Evolutionary conservation across 2,888 invertebrate species (phyloP).

Genomic region (Chalcis sispes): DNA sequence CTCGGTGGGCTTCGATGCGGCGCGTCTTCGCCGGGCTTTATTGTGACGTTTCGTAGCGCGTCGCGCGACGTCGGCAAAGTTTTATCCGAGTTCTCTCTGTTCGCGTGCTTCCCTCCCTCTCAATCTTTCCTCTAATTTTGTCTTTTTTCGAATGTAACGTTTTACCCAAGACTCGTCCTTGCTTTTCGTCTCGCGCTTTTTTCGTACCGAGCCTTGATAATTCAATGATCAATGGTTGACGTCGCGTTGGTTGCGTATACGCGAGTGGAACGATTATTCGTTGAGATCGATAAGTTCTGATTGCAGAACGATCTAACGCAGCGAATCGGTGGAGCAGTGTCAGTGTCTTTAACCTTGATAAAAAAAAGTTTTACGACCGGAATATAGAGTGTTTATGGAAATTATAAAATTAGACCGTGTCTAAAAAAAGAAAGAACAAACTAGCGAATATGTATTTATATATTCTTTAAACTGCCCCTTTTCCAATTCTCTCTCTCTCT

Average conservation of each 20-base stretch:
- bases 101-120: constrained; percentile 11
- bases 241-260: too few relatives aligned
- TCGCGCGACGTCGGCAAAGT: constrained; percentile 37
- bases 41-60: constrained; percentile 51
- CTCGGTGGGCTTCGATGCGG: constrained; percentile 7
- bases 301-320: too few relatives aligned
- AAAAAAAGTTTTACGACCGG: too few relatives aligned
- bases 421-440: constrained; percentile 24
- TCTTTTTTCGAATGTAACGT: background rate
- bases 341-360: too few relatives aligned
- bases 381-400: background rate
- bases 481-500: background rate
- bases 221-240: too few relatives aligned
- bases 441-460: constrained; percentile 17
- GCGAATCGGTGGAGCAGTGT: too few relatives aligned
- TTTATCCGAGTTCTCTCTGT: constrained; percentile 26
- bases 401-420: constrained; percentile 17
- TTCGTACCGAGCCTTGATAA: too few relatives aligned
- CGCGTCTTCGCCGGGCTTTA: constrained; percentile 31
- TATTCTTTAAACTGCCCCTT: background rate
- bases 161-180: background rate
- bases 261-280: too few relatives aligned
- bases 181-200: background rate
- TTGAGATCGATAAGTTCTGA: too few relatives aligned
- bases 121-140: background rate